Evolutionary conservation across 2,797 vertebrate genomes (phyloP).

Genomic region (Aeoliscus strigatus): DNA sequence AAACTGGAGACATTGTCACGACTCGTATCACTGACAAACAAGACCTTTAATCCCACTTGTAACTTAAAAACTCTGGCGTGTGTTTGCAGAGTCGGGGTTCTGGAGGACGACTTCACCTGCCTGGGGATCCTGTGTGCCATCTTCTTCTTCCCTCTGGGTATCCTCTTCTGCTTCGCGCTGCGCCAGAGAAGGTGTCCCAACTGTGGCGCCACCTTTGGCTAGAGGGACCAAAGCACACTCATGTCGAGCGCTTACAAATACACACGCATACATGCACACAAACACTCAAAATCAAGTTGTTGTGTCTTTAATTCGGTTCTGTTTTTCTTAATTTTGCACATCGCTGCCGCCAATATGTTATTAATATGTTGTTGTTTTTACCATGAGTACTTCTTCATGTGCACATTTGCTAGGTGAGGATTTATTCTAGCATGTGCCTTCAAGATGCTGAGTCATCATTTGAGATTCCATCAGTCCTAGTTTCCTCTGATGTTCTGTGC

Average conservation of each 20-base stretch:
- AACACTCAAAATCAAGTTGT: slow-evolving; percentile 19
- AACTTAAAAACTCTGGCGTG: too few species aligned
- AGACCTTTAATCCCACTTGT: too few species aligned
- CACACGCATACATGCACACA: not conserved
- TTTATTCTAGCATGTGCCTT: slow-evolving; percentile 55
- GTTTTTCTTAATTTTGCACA: slow-evolving; percentile 47
- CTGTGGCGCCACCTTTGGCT: slow-evolving; percentile 93
- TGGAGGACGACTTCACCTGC: slow-evolving; percentile 98
- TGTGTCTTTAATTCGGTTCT: slow-evolving; percentile 18
- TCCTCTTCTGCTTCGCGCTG: slow-evolving; percentile 95
- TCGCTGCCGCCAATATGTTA: slow-evolving; percentile 50
- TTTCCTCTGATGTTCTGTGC: slow-evolving; percentile 25
- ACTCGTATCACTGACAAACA: too few species aligned
- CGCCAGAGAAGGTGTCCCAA: slow-evolving; percentile 96
- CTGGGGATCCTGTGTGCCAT: slow-evolving; percentile 95
- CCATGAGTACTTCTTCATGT: too few species aligned
- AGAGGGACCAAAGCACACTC: slow-evolving; percentile 71
- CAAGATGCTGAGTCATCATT: slow-evolving; percentile 47
- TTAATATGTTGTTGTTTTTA: too few species aligned
- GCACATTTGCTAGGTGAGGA: slow-evolving; percentile 26
- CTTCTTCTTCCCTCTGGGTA: slow-evolving; percentile 93
- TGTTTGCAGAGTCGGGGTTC: slow-evolving; percentile 86
- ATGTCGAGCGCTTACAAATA: not conserved
- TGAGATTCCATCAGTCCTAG: slow-evolving; percentile 31
- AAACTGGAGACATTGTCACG: too few species aligned